Evolutionary conservation across 2,888 invertebrate species (phyloP).

Genomic region (Esperia sulphurella): DNA sequence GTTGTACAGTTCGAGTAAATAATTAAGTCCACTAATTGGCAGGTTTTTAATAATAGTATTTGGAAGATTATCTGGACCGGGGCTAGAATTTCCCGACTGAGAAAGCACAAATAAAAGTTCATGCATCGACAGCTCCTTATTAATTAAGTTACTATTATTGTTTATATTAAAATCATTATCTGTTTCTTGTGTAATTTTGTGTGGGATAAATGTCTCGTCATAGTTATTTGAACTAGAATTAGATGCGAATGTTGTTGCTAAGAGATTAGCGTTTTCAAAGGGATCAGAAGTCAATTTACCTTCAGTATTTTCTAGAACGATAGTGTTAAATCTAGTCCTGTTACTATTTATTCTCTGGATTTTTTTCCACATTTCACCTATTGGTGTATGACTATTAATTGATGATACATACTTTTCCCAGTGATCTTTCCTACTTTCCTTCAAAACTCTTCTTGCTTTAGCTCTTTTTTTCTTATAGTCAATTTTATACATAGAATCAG

Average conservation of each 20-base stretch:
- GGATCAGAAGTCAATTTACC: background rate
- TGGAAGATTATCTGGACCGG: constrained; percentile 15
- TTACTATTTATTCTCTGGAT: background rate
- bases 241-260: constrained; percentile 9
- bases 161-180: background rate
- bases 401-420: constrained; percentile 10
- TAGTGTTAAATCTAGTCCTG: too few relatives aligned
- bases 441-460: too few relatives aligned
- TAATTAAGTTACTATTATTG: constrained; percentile 8
- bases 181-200: constrained; percentile 1
- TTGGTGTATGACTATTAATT: constrained; percentile 7
- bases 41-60: constrained; percentile 15
- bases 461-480: too few relatives aligned
- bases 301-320: too few relatives aligned
- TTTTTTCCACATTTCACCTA: constrained; percentile 10
- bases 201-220: constrained; percentile 4
- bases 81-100: constrained; percentile 8
- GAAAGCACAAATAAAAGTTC: constrained; percentile 9
- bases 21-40: constrained; percentile 9
- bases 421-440: constrained; percentile 5
- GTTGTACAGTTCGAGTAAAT: constrained; percentile 5
- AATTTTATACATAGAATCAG: too few relatives aligned
- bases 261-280: constrained; percentile 2
- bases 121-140: constrained; percentile 5
- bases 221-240: constrained; percentile 14